These are phyloP conservation scores for Tokudaia tokunoshimensis DNA, from an alignment of 2,797 vertebrate species.

Conservation along the genomic window DNA sequence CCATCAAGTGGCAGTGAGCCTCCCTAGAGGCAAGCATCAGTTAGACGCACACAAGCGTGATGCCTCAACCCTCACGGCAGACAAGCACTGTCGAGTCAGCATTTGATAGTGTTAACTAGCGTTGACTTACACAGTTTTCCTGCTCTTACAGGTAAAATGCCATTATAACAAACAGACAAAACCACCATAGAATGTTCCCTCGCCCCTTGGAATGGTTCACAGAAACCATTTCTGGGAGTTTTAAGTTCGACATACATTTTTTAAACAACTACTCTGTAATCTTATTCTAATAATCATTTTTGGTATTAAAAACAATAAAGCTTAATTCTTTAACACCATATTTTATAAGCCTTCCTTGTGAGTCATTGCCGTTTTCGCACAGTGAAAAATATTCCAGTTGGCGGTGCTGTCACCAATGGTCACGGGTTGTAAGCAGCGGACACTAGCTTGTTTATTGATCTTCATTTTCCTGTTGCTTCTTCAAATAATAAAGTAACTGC, in stretches of 20 bases:
- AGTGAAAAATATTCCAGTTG: neutral
- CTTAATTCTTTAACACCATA: neutral
- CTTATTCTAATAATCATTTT: neutral
- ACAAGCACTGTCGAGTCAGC: constrained; percentile 85
- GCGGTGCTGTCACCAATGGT: neutral
- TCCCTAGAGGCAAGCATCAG: constrained; percentile 43
- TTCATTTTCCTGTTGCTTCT: neutral
- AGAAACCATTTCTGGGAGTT: constrained; percentile 8
- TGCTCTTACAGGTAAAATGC: constrained; percentile 81
- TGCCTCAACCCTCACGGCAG: constrained; percentile 83
- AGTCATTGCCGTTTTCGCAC: neutral
- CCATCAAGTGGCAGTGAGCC: neutral
- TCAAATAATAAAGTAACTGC: neutral
- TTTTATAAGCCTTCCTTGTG: neutral
- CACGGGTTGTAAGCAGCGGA: neutral
- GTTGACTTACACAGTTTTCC: constrained; percentile 57
- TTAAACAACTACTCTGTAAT: constrained; percentile 28
- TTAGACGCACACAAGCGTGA: constrained; percentile 71
- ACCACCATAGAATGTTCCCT: neutral
- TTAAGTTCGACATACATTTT: neutral
- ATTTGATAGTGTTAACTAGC: constrained; percentile 69
- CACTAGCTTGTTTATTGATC: too few relatives aligned
- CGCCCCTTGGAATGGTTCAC: neutral
- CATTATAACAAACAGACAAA: constrained; percentile 80
- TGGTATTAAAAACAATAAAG: constrained; percentile 28